Evolutionary conservation across 2,797 vertebrate genomes (phyloP).

Genomic region (Notoglanidium macrostoma): DNA sequence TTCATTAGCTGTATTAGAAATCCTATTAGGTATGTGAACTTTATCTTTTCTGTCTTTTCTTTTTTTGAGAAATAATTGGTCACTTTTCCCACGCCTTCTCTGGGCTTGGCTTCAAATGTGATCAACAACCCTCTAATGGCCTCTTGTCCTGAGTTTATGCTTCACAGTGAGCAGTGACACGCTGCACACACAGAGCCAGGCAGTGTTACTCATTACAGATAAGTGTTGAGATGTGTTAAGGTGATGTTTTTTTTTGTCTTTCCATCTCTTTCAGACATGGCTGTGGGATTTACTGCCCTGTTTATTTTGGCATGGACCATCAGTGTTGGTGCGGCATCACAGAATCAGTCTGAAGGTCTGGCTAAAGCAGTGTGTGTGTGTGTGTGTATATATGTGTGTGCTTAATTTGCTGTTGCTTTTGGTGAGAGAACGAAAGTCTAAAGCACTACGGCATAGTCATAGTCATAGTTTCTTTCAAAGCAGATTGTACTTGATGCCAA

Average conservation of each 20-base stretch:
- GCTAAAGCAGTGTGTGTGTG: constrained; percentile 22
- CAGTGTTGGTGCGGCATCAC: background rate
- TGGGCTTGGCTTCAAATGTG: background rate
- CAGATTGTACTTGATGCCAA: background rate
- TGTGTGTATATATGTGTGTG: background rate
- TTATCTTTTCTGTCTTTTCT: background rate
- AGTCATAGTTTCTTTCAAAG: background rate
- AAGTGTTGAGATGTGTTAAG: background rate
- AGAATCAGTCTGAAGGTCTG: background rate
- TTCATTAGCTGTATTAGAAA: background rate
- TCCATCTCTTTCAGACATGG: constrained; percentile 44
- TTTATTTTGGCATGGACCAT: background rate
- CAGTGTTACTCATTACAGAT: background rate
- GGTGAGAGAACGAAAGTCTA: background rate
- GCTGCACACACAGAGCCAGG: background rate
- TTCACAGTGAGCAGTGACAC: background rate
- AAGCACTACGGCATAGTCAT: background rate
- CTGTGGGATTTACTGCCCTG: constrained; percentile 7
- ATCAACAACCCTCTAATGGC: no score
- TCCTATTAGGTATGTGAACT: background rate
- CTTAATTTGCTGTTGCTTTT: background rate
- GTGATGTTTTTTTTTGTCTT: background rate
- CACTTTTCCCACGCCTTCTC: background rate
- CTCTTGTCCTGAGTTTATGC: background rate
- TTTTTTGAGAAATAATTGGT: background rate